Percentiles rank a stretch among this genome's conserved stretches.
These are phyloP conservation scores for Siderastrea radians DNA, from an alignment of 92 coral and sea anemone genomes.

Conservation along the genomic window DNA sequence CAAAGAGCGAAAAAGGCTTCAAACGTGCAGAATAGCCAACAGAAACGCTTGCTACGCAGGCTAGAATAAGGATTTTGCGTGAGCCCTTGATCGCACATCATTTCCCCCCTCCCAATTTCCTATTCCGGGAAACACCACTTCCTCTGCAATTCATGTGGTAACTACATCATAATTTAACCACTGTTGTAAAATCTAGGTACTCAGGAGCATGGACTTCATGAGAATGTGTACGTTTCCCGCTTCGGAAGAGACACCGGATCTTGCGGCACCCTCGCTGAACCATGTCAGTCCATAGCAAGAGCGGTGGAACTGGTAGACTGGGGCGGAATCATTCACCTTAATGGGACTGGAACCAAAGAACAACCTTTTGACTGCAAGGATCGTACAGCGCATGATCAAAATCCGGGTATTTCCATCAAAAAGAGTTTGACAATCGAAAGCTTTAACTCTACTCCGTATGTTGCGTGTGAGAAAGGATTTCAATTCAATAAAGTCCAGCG, in stretches of 20 bases:
- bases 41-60: too few species aligned
- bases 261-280: constrained; percentile 31
- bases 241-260: constrained; percentile 38
- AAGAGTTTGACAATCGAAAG: constrained; percentile 45
- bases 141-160: not conserved
- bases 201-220: not conserved
- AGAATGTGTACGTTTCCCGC: constrained; percentile 42
- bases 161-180: not conserved
- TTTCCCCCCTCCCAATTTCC: too few species aligned
- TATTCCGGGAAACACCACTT: too few species aligned
- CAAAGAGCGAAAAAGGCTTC: too few species aligned
- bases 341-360: constrained; percentile 72
- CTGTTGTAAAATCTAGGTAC: not conserved
- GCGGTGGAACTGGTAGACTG: constrained; percentile 43
- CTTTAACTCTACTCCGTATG: not conserved
- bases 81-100: too few species aligned
- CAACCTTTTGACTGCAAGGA: constrained; percentile 64
- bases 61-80: too few species aligned
- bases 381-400: constrained; percentile 1
- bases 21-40: too few species aligned
- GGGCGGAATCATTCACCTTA: constrained; percentile 47
- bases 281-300: constrained; percentile 62
- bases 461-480: constrained; percentile 33
- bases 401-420: constrained; percentile 43
- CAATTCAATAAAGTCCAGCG: not conserved